A percentile compares a stretch with the other conserved stretches of the same genome.
Evolutionary conservation across 2,888 invertebrate species (phyloP).

Genomic region (Drosophila setosimentum): DNA sequence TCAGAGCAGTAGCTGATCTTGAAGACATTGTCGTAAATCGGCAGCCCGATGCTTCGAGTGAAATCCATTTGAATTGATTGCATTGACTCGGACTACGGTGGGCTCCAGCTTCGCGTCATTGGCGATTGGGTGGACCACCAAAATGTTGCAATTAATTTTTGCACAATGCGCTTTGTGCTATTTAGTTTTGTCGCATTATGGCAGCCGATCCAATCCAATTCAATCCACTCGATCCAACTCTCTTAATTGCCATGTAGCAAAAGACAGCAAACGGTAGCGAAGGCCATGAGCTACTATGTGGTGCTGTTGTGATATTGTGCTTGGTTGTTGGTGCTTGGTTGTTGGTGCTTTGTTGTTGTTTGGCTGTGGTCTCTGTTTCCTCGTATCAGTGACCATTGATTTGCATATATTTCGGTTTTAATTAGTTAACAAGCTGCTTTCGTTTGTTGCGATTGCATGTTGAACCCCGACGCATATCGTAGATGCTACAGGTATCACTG

Average conservation of each 20-base stretch:
- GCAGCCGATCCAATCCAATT: constrained; percentile 30
- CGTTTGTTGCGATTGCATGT: constrained; percentile 82
- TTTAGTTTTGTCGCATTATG: constrained; percentile 69
- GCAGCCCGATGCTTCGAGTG: constrained; percentile 58
- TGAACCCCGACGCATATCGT: constrained; percentile 79
- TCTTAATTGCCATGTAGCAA: constrained; percentile 47
- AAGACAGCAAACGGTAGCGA: constrained; percentile 45
- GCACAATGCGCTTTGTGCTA: constrained; percentile 75
- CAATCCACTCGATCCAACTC: constrained; percentile 6
- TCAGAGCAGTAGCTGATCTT: constrained; percentile 17
- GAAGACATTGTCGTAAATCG: constrained; percentile 73
- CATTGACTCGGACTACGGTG: constrained; percentile 27
- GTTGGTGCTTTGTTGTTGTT: constrained; percentile 5
- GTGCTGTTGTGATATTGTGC: not conserved
- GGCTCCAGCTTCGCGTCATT: constrained; percentile 10
- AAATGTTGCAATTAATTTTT: constrained; percentile 84
- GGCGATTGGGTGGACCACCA: constrained; percentile 72
- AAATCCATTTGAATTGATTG: constrained; percentile 79
- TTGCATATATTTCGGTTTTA: constrained; percentile 84
- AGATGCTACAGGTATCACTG: constrained; percentile 66
- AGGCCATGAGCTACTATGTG: constrained; percentile 11
- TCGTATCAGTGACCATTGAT: constrained; percentile 73
- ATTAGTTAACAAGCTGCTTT: constrained; percentile 84
- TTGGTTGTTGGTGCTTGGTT: not conserved
- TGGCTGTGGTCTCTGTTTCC: constrained; percentile 15